Base-by-base conservation (phyloP, 92 coral and sea anemone genomes). In the Pocillopora meandrina region DNA sequence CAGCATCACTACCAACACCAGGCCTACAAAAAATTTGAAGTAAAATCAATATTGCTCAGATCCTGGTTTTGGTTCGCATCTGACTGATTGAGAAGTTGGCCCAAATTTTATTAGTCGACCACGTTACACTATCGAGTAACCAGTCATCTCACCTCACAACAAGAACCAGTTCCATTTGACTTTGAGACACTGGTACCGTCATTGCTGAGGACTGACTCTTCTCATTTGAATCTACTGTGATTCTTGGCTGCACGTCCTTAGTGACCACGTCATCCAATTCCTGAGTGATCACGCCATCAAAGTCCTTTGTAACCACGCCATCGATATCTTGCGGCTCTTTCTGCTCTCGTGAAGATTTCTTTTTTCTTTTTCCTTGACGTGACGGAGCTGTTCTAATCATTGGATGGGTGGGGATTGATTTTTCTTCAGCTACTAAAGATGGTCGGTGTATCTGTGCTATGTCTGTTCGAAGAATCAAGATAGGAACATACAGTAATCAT, bases 311-410 rank as follows among this genome's bases (percentile, higher is more conserved):
- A 11, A 57, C 67, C 60, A 12, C 59, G 1, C 56, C 31, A 58
- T 19, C 61, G 47, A 71, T 8, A 61, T 34, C 10, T 47, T 23
- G 65, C 11, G 21, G 76, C 7, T 56, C 56, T 18, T 74, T 74
- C 0, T 18, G 69, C 5, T 49, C 82, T 34, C 20, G n/a, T 12
- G 76, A 59, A 13, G 79, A 66, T 19, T 61, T 76, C 75, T 58
- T 87, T 61, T 79, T 75, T 14, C 78, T 60, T 82, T 77, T 87
- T 3, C 74, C 82, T 75, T 82, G 81, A 35, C 84, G 90, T 17
- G 82, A 36, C 5, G 83, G 56, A 47, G 76, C 77, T 36, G 79
- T 65, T 78, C 65, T 74, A 47, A 60, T 63, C 16, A 17, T 49
- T 35, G 63, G 23, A 36, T 19, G 61, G 21, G 78, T 19, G 33